A percentile compares a stretch with the other conserved stretches of the same genome.
Evolutionary conservation across 1,140 invertebrate species (phyloP).

Genomic region (Pseudomyrmex gracilis): DNA sequence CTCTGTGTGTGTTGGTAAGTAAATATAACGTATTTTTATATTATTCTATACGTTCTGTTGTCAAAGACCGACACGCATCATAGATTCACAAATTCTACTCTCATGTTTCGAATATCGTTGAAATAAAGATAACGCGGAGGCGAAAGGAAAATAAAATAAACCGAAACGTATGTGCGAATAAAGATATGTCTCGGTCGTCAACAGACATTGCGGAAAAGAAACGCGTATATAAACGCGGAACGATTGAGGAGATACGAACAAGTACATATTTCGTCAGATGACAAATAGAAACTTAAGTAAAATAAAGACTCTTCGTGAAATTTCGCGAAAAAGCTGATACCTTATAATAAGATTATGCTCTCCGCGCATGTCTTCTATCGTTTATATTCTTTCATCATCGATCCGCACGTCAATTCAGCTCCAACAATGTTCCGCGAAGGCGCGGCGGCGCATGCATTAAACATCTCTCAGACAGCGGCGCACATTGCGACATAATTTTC

Average conservation of each 20-base stretch:
- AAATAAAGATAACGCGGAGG: neutral
- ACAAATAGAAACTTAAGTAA: neutral
- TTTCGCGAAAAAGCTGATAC: constrained; percentile 15
- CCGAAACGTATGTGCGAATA: neutral
- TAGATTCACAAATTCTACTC: neutral
- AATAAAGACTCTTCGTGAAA: constrained; percentile 16
- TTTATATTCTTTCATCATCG: constrained; percentile 45
- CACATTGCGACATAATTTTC: constrained; percentile 41
- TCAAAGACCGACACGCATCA: neutral
- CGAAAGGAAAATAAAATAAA: neutral
- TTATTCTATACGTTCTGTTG: neutral
- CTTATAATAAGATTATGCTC: neutral
- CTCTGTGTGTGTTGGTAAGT: too few relatives aligned
- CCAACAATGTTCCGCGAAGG: neutral
- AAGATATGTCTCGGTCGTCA: neutral
- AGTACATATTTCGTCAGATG: constrained; percentile 26
- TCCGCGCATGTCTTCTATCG: neutral
- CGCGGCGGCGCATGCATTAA: constrained; percentile 33
- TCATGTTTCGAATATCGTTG: neutral
- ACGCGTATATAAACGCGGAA: constrained; percentile 22
- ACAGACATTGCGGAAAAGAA: neutral
- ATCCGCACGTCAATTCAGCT: constrained; percentile 15
- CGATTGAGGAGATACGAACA: constrained; percentile 31
- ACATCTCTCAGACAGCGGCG: neutral
- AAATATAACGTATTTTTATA: too few relatives aligned